Conservation (phyloP, 1,140 invertebrate species). For the Drosophila mojavensis region DNA sequence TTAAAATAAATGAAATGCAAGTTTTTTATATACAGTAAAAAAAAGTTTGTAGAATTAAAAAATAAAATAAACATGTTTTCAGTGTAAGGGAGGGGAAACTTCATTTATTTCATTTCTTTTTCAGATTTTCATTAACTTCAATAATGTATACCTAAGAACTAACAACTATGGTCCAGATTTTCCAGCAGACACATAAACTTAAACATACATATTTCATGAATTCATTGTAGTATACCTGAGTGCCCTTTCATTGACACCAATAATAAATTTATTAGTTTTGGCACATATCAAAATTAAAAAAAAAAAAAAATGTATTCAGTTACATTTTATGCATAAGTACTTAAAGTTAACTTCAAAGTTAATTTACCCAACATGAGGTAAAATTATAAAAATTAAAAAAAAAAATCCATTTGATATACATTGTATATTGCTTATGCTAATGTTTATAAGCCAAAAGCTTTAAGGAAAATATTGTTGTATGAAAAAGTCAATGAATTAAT, state of each 20-base stretch:
- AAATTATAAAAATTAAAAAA: background rate
- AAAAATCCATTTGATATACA: background rate
- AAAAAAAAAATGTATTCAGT: constrained; percentile 3
- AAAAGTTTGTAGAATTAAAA: too few species aligned
- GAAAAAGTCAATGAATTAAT: constrained; percentile 22
- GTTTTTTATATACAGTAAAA: too few species aligned
- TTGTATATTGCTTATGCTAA: background rate
- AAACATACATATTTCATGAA: background rate
- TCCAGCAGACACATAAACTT: background rate
- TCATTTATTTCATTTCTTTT: too few species aligned
- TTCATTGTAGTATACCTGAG: background rate
- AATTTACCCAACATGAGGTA: background rate
- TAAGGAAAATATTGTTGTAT: constrained; percentile 9
- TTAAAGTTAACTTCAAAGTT: constrained; percentile 4
- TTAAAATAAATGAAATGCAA: too few species aligned
- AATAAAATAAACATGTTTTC: too few species aligned
- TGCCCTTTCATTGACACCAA: background rate
- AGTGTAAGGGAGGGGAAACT: too few species aligned
- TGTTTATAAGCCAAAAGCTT: background rate
- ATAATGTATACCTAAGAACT: background rate
- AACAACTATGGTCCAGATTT: background rate
- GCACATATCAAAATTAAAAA: constrained; percentile 12
- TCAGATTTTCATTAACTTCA: too few species aligned
- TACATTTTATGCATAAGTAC: constrained; percentile 13
- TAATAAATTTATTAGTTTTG: constrained; percentile 14